Percentiles rank a stretch among this genome's conserved stretches.
Conservation (phyloP, 2,113 vertebrate species). For the Atractosteus spatula region DNA sequence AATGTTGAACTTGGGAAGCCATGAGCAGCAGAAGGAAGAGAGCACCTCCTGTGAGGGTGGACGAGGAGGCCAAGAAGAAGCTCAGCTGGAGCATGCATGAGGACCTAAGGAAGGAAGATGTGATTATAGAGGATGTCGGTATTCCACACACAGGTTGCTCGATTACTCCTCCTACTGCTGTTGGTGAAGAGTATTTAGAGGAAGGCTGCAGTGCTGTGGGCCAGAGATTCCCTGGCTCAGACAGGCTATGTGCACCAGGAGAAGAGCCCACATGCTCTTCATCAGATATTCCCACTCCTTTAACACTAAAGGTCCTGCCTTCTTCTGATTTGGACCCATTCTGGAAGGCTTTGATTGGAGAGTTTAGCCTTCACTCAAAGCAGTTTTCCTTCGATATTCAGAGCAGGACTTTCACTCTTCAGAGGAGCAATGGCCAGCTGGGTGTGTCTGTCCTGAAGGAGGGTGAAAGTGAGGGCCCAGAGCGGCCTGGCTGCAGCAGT, state of each 20-base stretch:
- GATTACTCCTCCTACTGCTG: slow-evolving; percentile 34
- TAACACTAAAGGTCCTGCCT: slow-evolving; percentile 64
- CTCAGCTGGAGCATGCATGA: slow-evolving; percentile 92
- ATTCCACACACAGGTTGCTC: slow-evolving; percentile 49
- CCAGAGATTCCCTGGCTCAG: not conserved
- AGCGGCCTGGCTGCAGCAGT: slow-evolving; percentile 34
- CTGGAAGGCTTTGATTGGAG: slow-evolving; percentile 84
- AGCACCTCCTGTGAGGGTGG: slow-evolving; percentile 77
- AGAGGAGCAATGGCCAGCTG: slow-evolving; percentile 63
- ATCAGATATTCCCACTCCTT: slow-evolving; percentile 49
- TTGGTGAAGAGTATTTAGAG: slow-evolving; percentile 40
- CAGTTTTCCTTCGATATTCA: slow-evolving; percentile 47
- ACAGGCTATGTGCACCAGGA: slow-evolving; percentile 9
- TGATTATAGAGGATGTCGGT: slow-evolving; percentile 29
- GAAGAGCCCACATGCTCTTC: slow-evolving; percentile 51
- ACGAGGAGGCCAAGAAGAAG: slow-evolving; percentile 78
- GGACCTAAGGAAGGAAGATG: slow-evolving; percentile 66
- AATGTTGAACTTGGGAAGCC: not conserved
- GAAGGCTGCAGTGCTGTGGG: slow-evolving; percentile 30
- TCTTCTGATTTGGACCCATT: slow-evolving; percentile 39
- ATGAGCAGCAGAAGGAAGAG: slow-evolving; percentile 90
- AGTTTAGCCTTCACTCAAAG: slow-evolving; percentile 68
- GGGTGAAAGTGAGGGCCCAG: slow-evolving; percentile 36
- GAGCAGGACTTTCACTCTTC: slow-evolving; percentile 67
- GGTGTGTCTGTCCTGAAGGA: slow-evolving; percentile 64